Evolutionary conservation across 2,113 vertebrate species (phyloP), one percentile per base, ranked within the genome.

Genomic region (Marcusenius ussheri): DNA sequence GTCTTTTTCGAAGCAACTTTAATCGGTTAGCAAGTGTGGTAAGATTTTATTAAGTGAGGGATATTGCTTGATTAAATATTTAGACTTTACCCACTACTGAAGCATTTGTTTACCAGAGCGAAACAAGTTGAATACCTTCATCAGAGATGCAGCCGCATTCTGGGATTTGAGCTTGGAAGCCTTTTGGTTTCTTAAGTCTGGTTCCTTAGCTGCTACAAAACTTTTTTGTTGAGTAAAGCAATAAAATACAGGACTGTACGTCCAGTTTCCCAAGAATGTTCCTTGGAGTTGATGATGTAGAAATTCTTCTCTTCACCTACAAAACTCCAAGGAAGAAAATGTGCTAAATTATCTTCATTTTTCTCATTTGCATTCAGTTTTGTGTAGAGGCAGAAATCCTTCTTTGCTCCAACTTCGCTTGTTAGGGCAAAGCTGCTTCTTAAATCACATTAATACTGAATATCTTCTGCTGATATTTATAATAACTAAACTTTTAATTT

Each of bases 401-500:
- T n/a, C 11, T 47, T 45, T 88, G 47, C 89, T 24, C 87, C 53
- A 39, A 50, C 42, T 66, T 87, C 62, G 45, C 39, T 87, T 66
- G 86, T 56, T 89, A 89, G 74, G 47, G 42, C 50, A 83, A 19
- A 77, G 70, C 51, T 70, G 53, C 53, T 70, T 90, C 83, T 89
- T 84, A 89, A 89, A 88, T 85, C 66, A 11, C 84, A 91, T 92
- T 91, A 91, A 91, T 92, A 91, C 90, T 91, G 88, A 88, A 92
- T 46, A 5, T 21, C 50, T 90, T 27, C 85, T 90, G 83, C 89
- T 93, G 87, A 92, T 91, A 88, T 91, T 93, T 92, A 92, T 89
- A 62, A 90, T 46, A 88, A 90, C 91, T 92, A 89, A 92, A 91
- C 91, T 91, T 93, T 92, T 93, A 93, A 93, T 93, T 92, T 89